Conservation (phyloP, 2,797 vertebrate genomes). For the Falco berigora region DNA sequence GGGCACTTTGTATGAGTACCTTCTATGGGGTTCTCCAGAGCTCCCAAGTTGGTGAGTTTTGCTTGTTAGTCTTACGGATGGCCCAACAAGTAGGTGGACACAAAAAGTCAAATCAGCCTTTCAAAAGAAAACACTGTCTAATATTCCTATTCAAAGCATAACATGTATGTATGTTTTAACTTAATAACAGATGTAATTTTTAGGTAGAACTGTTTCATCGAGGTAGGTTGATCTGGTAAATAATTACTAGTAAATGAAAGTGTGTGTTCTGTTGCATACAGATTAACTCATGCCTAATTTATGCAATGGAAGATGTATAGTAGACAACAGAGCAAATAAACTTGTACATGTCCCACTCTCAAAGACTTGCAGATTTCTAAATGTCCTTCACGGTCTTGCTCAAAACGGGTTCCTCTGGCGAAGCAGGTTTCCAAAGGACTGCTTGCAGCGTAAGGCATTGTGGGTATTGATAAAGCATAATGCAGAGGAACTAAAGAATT, state of each 20-base stretch:
- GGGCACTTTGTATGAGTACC: not conserved
- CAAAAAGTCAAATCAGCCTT: not conserved
- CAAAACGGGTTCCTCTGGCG: not conserved
- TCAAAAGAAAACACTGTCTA: not conserved
- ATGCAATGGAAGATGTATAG: not conserved
- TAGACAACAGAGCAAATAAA: not conserved
- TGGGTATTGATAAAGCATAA: not conserved
- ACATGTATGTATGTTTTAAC: not conserved
- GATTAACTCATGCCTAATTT: not conserved
- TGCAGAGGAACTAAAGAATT: not conserved
- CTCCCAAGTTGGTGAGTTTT: not conserved
- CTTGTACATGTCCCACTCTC: not conserved
- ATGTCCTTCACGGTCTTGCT: not conserved
- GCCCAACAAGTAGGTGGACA: not conserved
- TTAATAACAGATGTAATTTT: not conserved
- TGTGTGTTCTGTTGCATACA: not conserved
- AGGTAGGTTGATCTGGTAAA: not conserved
- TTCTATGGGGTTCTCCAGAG: not conserved
- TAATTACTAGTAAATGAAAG: not conserved
- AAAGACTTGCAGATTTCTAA: not conserved
- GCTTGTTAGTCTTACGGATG: not conserved
- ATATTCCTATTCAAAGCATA: not conserved
- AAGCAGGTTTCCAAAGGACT: not conserved
- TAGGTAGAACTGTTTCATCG: not conserved
- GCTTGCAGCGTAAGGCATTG: not conserved